A percentile compares a stretch with the other conserved stretches of the same genome.
Evolutionary conservation across 2,888 invertebrate species (phyloP).

Genomic region (Alcis repandata): DNA sequence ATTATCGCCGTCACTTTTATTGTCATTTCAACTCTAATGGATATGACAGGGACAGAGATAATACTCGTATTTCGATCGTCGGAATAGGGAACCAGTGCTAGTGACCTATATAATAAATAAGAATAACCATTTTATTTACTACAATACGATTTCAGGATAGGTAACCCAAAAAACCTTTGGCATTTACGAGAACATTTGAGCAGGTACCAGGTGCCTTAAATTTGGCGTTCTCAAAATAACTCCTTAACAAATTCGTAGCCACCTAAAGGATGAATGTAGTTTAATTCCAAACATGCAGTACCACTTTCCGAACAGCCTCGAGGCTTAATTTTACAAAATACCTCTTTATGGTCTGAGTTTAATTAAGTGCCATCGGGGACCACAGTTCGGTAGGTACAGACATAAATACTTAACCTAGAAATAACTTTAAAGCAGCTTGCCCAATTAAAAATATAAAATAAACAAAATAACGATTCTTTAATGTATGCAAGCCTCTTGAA

Average conservation of each 20-base stretch:
- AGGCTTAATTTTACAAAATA: conserved; percentile 26
- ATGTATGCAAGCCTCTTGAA: conserved; percentile 36
- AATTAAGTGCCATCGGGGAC: conserved; percentile 22
- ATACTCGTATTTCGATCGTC: too few species aligned
- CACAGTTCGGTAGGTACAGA: conserved; percentile 40
- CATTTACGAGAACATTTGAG: too few species aligned
- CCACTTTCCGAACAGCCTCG: conserved; percentile 7
- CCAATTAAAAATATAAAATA: conserved; percentile 42
- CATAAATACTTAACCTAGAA: conserved; percentile 48
- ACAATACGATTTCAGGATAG: neutral
- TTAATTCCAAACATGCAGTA: conserved; percentile 8
- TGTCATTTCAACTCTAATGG: too few species aligned
- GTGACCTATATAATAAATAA: neutral
- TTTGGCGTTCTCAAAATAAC: conserved; percentile 11
- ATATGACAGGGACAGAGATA: too few species aligned
- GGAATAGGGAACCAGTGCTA: too few species aligned
- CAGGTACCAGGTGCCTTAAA: neutral
- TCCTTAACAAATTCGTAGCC: neutral
- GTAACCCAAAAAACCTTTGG: neutral
- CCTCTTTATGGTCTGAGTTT: conserved; percentile 19
- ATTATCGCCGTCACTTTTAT: too few species aligned
- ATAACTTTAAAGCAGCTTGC: conserved; percentile 41
- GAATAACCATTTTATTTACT: neutral
- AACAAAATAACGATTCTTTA: conserved; percentile 39
- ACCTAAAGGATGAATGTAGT: neutral